Percentiles rank a stretch among this genome's conserved stretches.
These are phyloP conservation scores for Pogonus chalceus DNA, from an alignment of 1,140 invertebrate species.

Conservation along the genomic window DNA sequence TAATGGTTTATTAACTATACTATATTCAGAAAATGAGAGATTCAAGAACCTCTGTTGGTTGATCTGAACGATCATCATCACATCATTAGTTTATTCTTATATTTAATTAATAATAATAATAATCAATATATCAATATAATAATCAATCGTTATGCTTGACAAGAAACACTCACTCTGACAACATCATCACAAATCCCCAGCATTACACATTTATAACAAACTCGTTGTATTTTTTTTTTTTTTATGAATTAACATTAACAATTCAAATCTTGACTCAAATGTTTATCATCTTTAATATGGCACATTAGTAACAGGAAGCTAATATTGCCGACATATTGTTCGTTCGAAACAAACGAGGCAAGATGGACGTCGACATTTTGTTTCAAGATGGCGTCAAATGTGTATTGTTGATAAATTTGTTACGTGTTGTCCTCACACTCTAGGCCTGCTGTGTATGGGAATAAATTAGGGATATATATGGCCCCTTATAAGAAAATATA, in stretches of 20 bases:
- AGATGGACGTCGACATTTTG: background rate
- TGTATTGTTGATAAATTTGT: background rate
- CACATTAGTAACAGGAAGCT: too few relatives aligned
- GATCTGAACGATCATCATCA: slow-evolving; percentile 37
- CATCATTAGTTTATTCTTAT: slow-evolving; percentile 39
- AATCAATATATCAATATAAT: slow-evolving; percentile 31
- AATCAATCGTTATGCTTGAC: slow-evolving; percentile 19
- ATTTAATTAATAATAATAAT: slow-evolving; percentile 36
- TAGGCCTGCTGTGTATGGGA: background rate
- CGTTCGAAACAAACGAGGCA: slow-evolving; percentile 3
- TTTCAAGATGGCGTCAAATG: background rate
- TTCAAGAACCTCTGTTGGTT: slow-evolving; percentile 32
- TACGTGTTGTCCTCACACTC: background rate
- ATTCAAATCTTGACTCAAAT: too few relatives aligned
- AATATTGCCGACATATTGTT: too few relatives aligned
- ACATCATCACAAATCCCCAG: too few relatives aligned
- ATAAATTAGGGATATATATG: background rate
- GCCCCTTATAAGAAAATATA: slow-evolving; percentile 1
- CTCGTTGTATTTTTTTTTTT: background rate
- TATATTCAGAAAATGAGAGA: slow-evolving; percentile 37
- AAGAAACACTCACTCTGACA: slow-evolving; percentile 8
- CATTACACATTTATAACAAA: too few relatives aligned
- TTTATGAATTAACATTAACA: too few relatives aligned
- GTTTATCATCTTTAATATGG: too few relatives aligned
- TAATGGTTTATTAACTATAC: slow-evolving; percentile 39